These are phyloP conservation scores for Sylvilagus floridanus DNA, from an alignment of 2,797 vertebrate species.

Conservation along the genomic window DNA sequence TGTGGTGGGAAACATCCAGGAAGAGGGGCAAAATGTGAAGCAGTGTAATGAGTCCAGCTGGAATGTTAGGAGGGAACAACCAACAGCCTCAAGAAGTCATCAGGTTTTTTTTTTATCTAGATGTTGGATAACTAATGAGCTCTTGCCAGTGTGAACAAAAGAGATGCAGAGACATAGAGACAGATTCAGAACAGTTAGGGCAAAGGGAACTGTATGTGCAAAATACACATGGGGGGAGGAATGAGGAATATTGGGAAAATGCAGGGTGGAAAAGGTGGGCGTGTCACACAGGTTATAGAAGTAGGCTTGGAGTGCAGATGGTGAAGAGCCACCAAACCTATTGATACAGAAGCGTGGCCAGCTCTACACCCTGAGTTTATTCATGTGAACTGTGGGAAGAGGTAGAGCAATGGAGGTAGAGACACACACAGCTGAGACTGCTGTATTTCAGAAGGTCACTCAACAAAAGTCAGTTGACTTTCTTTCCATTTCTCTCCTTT, in stretches of 20 bases:
- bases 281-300: neutral
- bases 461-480: neutral
- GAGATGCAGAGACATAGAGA: neutral
- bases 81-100: neutral
- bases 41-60: neutral
- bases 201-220: neutral
- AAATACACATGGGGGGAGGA: neutral
- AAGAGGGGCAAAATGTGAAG: neutral
- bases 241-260: neutral
- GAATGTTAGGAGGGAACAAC: neutral
- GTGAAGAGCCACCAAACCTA: neutral
- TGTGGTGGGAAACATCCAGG: neutral
- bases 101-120: neutral
- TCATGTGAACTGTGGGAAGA: neutral
- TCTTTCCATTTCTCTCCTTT: neutral
- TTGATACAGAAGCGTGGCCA: neutral
- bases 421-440: neutral
- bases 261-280: fast-evolving
- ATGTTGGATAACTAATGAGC: neutral
- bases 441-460: neutral
- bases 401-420: neutral
- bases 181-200: neutral
- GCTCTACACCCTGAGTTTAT: neutral
- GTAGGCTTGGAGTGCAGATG: neutral
- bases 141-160: neutral